A percentile compares a stretch with the other conserved stretches of the same genome.
phyloP scores from a whole-genome alignment of 1,140 invertebrate genomes.

The Holcopasites calliopsidis region DNA sequence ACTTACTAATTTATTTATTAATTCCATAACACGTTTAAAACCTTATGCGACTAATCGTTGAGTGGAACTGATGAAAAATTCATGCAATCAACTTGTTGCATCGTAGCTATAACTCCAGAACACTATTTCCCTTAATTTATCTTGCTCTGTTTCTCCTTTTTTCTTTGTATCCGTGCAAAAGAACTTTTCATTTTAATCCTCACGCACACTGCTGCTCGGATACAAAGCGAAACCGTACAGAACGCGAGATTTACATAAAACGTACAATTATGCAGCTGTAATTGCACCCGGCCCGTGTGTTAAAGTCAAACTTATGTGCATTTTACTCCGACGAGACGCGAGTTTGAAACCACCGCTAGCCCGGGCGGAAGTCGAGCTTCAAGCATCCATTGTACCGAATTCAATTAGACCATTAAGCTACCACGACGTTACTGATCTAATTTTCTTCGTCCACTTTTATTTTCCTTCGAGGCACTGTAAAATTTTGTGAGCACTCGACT shows the following conservation, averaged over 20 bases:
- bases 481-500: background rate
- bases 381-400: conserved; percentile 2
- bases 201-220: too few relatives aligned
- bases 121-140: background rate
- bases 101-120: too few relatives aligned
- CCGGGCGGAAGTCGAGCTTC: background rate
- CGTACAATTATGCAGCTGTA: background rate
- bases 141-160: background rate
- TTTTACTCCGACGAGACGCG: background rate
- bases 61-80: too few relatives aligned
- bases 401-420: conserved; percentile 43
- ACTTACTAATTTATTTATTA: too few relatives aligned
- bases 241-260: too few relatives aligned
- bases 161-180: background rate
- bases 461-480: background rate
- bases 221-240: background rate
- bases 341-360: background rate
- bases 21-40: too few relatives aligned
- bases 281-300: background rate
- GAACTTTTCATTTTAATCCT: background rate
- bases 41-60: too few relatives aligned
- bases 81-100: too few relatives aligned
- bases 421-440: too few relatives aligned
- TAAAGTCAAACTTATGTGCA: background rate
- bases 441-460: background rate